Base-by-base conservation (phyloP, 2,797 vertebrate species). In the Scarus forsteni region DNA sequence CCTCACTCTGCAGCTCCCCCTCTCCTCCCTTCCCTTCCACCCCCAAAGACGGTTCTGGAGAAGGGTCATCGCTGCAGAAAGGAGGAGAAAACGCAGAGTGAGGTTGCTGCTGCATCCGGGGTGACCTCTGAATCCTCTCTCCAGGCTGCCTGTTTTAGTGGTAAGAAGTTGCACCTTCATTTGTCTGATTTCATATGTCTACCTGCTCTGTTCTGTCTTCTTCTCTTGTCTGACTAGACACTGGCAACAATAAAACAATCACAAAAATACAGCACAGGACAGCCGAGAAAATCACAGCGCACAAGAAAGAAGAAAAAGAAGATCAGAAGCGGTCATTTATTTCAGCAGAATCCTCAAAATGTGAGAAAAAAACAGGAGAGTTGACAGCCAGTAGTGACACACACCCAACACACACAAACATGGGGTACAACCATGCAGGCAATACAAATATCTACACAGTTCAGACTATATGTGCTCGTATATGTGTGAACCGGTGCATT, bases 11-110 rank as follows among this genome's bases (percentile, higher is more conserved):
- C 89, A 75, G 89, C 85, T 89, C 89, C 74, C 80, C 91, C 87
- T 88, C 91, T 85, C 87, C 91, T 91, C 91, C 92, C 87, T 88
- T 91, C 90, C 88, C 91, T 88, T 90, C 91, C 88, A 91, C 88
- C 90, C 89, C 91, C 86, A 87, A 75, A 88, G 87, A 87, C 73
- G 92, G 87, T 68, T 90, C 90, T 59, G 86, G 85, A 82, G 93
- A 90, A 90, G 91, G 88, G 89, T 93, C 94, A 92, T 95, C 94
- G 91, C 94, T 95, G 94, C 92, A 92, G 93, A 95, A 94, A 95
- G 94, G 94, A 94, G 93, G 92, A 95, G 93, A 95, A 95, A 95
- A 95, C 64, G 92, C 93, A 94, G 93, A 93, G 92, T 95, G 92
- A 93, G 92, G 92, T 89, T 85, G 89, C 88, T 90, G 91, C 93